These are phyloP conservation scores for Genyomyrus donnyi DNA, from an alignment of 2,113 vertebrate species.

Conservation along the genomic window DNA sequence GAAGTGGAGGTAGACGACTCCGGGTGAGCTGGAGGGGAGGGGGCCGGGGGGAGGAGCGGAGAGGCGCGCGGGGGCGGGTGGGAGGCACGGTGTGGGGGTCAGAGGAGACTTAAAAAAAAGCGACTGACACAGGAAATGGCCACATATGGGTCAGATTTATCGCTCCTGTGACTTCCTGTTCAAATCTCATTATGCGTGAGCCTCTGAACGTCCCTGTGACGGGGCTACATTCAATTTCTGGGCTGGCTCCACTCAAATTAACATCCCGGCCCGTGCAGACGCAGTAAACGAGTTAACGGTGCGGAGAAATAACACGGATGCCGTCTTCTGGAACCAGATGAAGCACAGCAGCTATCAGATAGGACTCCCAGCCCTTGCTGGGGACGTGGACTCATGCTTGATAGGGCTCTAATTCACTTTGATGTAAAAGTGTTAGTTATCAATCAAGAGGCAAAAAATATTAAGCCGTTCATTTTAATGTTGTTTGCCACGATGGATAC, in stretches of 20 bases:
- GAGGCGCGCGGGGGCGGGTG: slow-evolving; percentile 30
- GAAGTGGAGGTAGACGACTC: too few relatives aligned
- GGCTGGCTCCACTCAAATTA: slow-evolving; percentile 57
- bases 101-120: slow-evolving; percentile 69
- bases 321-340: neutral
- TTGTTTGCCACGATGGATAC: neutral
- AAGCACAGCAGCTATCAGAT: neutral
- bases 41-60: slow-evolving; percentile 58
- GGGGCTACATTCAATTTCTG: slow-evolving; percentile 51
- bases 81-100: slow-evolving; percentile 74
- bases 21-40: slow-evolving; percentile 64
- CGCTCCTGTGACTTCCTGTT: slow-evolving; percentile 76
- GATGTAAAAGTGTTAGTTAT: slow-evolving; percentile 4
- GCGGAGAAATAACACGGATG: slow-evolving; percentile 15
- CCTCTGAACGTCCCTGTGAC: slow-evolving; percentile 55
- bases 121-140: slow-evolving; percentile 85
- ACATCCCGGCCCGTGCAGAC: slow-evolving; percentile 32
- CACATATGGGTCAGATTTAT: slow-evolving; percentile 90
- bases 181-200: slow-evolving; percentile 73
- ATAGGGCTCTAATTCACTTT: neutral
- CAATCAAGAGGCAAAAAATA: neutral
- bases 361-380: neutral
- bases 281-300: slow-evolving; percentile 14
- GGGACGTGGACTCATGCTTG: neutral
- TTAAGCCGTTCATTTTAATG: neutral